Evolutionary conservation across 2,113 vertebrate genomes (phyloP), one percentile per base, ranked within the genome.

Genomic region (Aegypius monachus): DNA sequence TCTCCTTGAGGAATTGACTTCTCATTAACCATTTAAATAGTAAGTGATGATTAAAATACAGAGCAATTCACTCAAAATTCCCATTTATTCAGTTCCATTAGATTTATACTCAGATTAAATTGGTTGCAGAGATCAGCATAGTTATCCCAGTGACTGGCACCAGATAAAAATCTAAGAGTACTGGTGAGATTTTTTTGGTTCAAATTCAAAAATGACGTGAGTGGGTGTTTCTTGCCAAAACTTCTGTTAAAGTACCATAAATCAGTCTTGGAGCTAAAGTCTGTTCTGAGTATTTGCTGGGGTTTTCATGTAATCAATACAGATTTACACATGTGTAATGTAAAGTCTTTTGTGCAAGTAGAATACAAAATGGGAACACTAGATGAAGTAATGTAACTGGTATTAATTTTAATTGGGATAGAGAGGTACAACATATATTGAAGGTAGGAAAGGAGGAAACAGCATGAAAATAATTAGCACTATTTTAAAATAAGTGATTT

Each of bases 41-140:
- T 74, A 96, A 81, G 86, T 95, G 92, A 92, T 88, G 94, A 97
- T 88, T 90, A 93, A 97, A 96, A 93, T 78, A 72, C 34, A 67
- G 21, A 17, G 1, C 38, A 78, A 83, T 59, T 83, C 31, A 83
- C 36, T 84, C 38, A 58, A 85, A 95, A 58, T 68, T 79, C 77
- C 20, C 45, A 77, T 68, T 75, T 93, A 61, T 81, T 94, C 86
- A 23, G 22, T 83, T 92, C 47, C 43, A 84, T 78, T 78, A 92
- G 34, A 88, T 71, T 88, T 87, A 85, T 53, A 85, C 18, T 63
- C 34, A 72, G 63, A 97, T 94, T 85, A 95, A 93, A 84, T 62
- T 91, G 25, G 32, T 74, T 95, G 59, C 86, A 94, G 43, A 90
- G 40, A 91, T 93, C 77, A 89, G 22, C 65, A 65, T 32, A 68